phyloP scores from a whole-genome alignment of 2,113 vertebrate genomes.

The Bucco capensis region DNA sequence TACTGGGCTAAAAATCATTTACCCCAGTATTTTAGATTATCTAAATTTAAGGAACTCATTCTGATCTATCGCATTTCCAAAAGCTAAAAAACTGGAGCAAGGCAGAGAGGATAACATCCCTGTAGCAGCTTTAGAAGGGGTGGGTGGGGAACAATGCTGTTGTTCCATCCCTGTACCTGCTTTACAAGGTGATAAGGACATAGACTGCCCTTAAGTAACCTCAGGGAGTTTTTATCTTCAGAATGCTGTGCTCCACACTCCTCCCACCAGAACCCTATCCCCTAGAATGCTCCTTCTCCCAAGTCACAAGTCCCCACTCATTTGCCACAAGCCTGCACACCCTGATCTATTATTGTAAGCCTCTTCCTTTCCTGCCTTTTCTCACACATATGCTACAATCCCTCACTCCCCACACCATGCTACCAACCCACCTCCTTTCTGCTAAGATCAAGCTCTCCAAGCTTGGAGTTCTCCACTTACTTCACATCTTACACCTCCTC shows the following conservation, averaged over 20 bases:
- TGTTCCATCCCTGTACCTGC: background rate
- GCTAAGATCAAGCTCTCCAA: background rate
- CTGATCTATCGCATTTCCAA: background rate
- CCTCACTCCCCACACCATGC: background rate
- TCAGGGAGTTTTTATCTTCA: background rate
- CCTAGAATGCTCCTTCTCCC: background rate
- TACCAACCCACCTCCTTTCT: background rate
- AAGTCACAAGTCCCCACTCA: rapidly evolving
- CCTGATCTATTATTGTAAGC: background rate
- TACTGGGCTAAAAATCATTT: background rate
- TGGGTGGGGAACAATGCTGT: rapidly evolving
- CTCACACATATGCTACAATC: background rate
- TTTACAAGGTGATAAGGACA: background rate
- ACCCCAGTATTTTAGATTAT: background rate
- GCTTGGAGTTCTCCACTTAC: background rate
- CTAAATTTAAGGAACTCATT: background rate
- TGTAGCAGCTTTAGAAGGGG: background rate
- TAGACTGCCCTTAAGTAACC: background rate
- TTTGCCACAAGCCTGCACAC: rapidly evolving
- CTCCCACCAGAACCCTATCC: background rate
- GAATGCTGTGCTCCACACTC: background rate
- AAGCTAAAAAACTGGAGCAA: background rate
- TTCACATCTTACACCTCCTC: background rate
- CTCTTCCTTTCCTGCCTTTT: background rate
- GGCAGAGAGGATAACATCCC: background rate